phyloP scores from a whole-genome alignment of 2,113 vertebrate species.

The Tauraco erythrolophus region DNA sequence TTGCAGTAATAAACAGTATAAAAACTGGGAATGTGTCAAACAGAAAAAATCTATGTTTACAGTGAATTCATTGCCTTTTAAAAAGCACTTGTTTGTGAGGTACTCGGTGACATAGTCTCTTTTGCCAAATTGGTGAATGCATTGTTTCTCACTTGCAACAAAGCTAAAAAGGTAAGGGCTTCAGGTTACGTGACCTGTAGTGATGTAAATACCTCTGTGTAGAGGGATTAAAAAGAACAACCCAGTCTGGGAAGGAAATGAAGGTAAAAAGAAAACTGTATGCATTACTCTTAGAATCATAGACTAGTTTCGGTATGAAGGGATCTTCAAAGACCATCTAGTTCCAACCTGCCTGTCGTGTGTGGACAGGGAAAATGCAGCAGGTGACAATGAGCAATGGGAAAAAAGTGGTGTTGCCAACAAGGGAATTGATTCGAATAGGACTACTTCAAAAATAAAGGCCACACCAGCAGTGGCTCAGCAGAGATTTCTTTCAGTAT shows the following conservation, averaged over 20 bases:
- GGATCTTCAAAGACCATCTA: not conserved
- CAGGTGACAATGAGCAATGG: rapidly evolving
- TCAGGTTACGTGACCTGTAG: not conserved
- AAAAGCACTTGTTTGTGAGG: not conserved
- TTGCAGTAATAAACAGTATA: not conserved
- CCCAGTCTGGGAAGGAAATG: not conserved
- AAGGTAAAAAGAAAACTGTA: not conserved
- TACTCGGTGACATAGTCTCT: not conserved
- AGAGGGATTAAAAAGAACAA: not conserved
- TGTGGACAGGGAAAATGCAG: not conserved
- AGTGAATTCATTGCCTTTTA: not conserved
- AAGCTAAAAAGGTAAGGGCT: not conserved
- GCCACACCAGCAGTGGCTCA: not conserved
- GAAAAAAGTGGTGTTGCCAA: not conserved
- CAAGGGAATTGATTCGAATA: not conserved
- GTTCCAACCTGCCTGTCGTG: rapidly evolving
- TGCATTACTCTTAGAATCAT: not conserved
- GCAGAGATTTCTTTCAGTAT: not conserved
- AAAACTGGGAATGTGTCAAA: not conserved
- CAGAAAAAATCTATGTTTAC: not conserved
- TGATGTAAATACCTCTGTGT: not conserved
- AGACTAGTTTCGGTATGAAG: not conserved
- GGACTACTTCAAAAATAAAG: not conserved
- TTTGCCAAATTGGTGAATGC: not conserved
- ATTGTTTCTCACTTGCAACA: not conserved